Evolutionary conservation across 2,113 vertebrate genomes (phyloP).

Genomic region (Ptychochromis oligacanthus): DNA sequence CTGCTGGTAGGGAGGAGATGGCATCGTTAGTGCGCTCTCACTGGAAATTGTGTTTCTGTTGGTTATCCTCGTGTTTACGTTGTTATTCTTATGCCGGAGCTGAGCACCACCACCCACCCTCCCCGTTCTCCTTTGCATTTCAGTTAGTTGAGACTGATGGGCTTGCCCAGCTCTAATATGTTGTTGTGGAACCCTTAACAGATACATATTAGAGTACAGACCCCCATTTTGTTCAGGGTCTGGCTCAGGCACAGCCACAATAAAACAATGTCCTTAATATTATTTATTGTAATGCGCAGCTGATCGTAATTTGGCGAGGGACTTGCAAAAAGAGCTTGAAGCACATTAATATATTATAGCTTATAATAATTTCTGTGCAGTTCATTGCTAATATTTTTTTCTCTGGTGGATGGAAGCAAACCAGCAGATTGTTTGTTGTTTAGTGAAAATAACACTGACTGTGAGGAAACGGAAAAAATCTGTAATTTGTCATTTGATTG

Average conservation of each 20-base stretch:
- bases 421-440: background rate
- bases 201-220: conserved; percentile 19
- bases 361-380: background rate
- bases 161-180: conserved; percentile 51
- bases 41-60: conserved; percentile 61
- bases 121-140: conserved; percentile 20
- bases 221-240: conserved; percentile 57
- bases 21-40: conserved; percentile 61
- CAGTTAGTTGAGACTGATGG: conserved; percentile 44
- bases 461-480: background rate
- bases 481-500: conserved; percentile 1
- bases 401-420: background rate
- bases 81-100: conserved; percentile 59
- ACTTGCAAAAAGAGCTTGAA: background rate
- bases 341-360: background rate
- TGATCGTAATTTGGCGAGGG: background rate
- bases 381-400: conserved; percentile 12
- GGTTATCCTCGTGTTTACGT: conserved; percentile 74
- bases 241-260: conserved; percentile 7
- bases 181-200: conserved; percentile 32
- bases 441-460: background rate
- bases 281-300: background rate
- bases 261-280: background rate
- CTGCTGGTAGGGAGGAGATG: conserved; percentile 69
- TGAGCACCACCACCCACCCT: conserved; percentile 36